Percentiles rank a stretch among this genome's conserved stretches.
Conservation (phyloP, 2,113 vertebrate species). For the Danionella cerebrum region DNA sequence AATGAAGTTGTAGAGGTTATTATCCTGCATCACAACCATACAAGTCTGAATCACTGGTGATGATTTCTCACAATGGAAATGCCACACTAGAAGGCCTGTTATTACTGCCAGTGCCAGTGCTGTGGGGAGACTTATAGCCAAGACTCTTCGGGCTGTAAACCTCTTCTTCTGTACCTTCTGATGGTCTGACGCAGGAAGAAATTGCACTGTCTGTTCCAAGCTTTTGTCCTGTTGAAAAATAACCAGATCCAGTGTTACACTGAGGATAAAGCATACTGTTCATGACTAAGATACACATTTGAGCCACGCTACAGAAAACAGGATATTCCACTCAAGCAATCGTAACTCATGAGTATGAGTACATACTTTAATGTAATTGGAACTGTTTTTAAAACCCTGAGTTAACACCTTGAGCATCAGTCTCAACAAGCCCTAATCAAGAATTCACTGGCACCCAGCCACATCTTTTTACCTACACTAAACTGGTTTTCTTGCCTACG, state of each 20-base stretch:
- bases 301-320: not conserved
- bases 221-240: slow-evolving; percentile 32
- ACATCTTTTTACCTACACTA: no score
- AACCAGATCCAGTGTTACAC: not conserved
- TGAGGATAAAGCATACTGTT: not conserved
- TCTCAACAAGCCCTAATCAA: not conserved
- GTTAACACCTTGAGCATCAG: not conserved
- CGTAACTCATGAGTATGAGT: not conserved
- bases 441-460: no score
- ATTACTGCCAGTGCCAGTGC: slow-evolving; percentile 28
- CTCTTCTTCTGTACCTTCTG: slow-evolving; percentile 44
- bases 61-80: slow-evolving; percentile 56
- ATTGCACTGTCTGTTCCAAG: slow-evolving; percentile 16
- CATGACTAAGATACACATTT: not conserved
- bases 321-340: not conserved
- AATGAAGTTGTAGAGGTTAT: not conserved
- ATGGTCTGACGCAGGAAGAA: slow-evolving; percentile 37
- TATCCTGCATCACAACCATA: not conserved
- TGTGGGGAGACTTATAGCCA: slow-evolving; percentile 21
- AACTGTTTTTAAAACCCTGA: not conserved
- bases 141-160: not conserved
- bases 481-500: not conserved
- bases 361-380: no score
- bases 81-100: slow-evolving; percentile 58
- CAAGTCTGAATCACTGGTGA: not conserved